These are phyloP conservation scores for Picus viridis DNA, from an alignment of 2,797 vertebrate genomes.

Conservation along the genomic window DNA sequence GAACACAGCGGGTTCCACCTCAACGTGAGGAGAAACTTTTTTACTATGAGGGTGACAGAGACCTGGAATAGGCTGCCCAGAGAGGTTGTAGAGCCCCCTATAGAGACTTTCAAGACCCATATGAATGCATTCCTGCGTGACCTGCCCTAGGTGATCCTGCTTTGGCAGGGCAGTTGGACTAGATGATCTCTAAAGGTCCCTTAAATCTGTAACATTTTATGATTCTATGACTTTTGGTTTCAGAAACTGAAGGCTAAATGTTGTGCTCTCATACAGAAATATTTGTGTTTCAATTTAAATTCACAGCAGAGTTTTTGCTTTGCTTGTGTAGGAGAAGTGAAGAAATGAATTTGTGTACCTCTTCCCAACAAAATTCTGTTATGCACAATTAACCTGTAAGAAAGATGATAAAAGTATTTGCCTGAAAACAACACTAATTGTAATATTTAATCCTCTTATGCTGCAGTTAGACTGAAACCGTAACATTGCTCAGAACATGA, in stretches of 20 bases:
- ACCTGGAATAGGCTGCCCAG: no score
- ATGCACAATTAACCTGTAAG: neutral
- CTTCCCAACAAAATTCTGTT: neutral
- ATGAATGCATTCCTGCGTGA: no score
- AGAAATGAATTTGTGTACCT: neutral
- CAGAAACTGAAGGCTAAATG: neutral
- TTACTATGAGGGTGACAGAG: no score
- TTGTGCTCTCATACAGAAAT: neutral
- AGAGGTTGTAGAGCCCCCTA: no score
- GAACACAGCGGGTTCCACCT: no score
- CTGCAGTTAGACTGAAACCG: neutral
- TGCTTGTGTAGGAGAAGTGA: neutral
- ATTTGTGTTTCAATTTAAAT: neutral
- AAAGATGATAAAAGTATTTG: neutral
- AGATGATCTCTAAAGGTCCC: no score
- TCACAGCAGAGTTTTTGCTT: neutral
- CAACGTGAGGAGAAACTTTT: no score
- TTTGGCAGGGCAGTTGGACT: no score
- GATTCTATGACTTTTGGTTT: neutral
- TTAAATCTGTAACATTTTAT: no score
- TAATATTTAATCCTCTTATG: neutral
- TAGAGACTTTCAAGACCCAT: no score
- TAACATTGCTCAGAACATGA: neutral
- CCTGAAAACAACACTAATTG: neutral
- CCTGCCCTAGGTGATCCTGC: no score